These are phyloP conservation scores for Eurypyga helias DNA, from an alignment of 2,113 vertebrate species.

Conservation along the genomic window DNA sequence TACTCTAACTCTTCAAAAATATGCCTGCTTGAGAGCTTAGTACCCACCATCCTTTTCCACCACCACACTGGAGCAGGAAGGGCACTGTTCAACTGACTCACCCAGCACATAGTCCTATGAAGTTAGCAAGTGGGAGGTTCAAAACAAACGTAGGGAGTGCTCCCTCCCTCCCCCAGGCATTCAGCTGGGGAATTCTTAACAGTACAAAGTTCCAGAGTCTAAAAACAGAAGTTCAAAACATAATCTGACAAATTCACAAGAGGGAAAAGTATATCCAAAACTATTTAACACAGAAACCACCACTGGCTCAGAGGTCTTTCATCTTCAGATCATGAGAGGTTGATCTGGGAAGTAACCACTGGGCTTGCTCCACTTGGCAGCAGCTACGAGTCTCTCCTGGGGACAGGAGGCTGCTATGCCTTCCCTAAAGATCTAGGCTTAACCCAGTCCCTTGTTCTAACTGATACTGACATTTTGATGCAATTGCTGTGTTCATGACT, in stretches of 20 bases:
- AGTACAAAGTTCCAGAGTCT: not conserved
- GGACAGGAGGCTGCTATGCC: not conserved
- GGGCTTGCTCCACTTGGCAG: not conserved
- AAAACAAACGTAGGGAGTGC: not conserved
- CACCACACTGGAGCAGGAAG: not conserved
- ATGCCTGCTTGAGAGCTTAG: not conserved
- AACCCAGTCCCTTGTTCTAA: not conserved
- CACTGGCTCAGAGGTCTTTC: not conserved
- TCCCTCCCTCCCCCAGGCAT: accelerated
- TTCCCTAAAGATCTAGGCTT: not conserved
- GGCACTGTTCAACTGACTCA: not conserved
- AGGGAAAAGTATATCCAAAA: not conserved
- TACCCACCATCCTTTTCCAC: not conserved
- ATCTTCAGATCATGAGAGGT: not conserved
- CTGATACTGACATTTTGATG: not conserved
- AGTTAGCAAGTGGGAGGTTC: not conserved
- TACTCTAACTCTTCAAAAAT: not conserved
- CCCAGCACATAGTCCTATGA: accelerated
- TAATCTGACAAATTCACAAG: not conserved
- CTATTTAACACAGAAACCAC: not conserved
- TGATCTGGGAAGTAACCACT: not conserved
- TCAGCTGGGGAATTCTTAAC: not conserved
- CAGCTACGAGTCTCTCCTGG: not conserved
- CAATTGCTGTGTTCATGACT: not conserved
- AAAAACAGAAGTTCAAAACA: not conserved